Evolutionary conservation across 2,797 vertebrate genomes (phyloP).

Genomic region (Oceanodroma leucorhoa): DNA sequence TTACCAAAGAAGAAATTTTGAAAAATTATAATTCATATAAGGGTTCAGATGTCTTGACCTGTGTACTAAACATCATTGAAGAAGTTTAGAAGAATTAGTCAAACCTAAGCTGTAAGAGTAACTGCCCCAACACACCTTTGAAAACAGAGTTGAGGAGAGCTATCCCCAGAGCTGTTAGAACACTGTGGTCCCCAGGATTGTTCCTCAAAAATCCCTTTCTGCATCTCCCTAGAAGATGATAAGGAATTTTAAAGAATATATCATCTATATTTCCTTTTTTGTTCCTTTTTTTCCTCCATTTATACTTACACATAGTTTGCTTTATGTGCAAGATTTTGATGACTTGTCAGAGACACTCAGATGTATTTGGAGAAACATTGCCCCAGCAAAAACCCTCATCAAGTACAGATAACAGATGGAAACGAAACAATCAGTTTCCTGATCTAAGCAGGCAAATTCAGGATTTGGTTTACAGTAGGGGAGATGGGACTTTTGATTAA

Average conservation of each 20-base stretch:
- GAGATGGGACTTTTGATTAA: background rate
- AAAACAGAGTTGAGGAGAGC: background rate
- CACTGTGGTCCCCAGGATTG: background rate
- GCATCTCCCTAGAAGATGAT: background rate
- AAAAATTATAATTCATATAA: background rate
- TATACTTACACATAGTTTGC: background rate
- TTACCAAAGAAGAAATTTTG: background rate
- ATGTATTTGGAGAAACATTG: slow-evolving; percentile 29
- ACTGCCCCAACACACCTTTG: background rate
- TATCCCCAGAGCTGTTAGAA: background rate
- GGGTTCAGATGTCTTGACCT: background rate
- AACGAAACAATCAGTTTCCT: background rate
- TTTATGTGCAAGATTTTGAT: slow-evolving; percentile 12
- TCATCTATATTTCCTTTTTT: background rate
- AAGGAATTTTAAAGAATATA: background rate
- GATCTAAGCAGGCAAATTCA: slow-evolving; percentile 26
- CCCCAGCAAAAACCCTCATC: slow-evolving; percentile 26
- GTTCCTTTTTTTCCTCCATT: background rate
- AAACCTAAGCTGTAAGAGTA: background rate
- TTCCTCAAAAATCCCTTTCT: background rate
- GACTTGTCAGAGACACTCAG: slow-evolving; percentile 8
- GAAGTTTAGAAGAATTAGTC: background rate
- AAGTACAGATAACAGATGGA: slow-evolving; percentile 33
- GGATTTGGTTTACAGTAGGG: background rate
- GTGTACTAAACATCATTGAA: background rate